Evolutionary conservation across 1,140 invertebrate species (phyloP), one percentile per base, ranked within the genome.

Genomic region (Dufourea novaeangliae): DNA sequence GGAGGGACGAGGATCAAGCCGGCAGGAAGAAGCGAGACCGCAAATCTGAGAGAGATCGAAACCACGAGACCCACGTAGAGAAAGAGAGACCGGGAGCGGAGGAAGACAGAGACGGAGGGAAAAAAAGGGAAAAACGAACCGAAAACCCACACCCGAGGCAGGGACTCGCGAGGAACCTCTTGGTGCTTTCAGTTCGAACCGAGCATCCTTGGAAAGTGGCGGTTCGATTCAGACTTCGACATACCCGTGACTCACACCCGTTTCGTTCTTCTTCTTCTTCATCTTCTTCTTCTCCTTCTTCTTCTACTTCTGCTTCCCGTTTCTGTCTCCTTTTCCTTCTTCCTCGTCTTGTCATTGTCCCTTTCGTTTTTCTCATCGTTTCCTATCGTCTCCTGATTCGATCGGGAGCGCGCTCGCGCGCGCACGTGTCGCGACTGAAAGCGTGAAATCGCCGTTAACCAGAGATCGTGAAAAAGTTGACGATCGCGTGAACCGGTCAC

Each of bases 181-280:
- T 86, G 86, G 79, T 79, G 83, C 72, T 82, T 76, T 92, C 91
- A 92, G 92, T 92, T 89, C 86, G 88, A 89, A 92, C 83, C 88
- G 84, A 85, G 83, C 89, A 91, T 92, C 92, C 91, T 92, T 91
- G 89, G 91, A 88, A 90, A 90, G 87, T 80, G 87, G 86, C 88
- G 88, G 88, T 88, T 90, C 88, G 88, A 82, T 83, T 82, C 46
- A 70, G 64, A 61, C 67, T 80, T 72, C 39, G 37, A 76, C 44
- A 63, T 57, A 25, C 27, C 32, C 63, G 81, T 77, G 71, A 63
- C 67, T 76, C 52, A 52, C 41, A 7, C 22, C 39, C 63, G 27
- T 37, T n/a, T n/a, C 68, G 34, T 44, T 70, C 3, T 20, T 37
- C 52, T 29, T 62, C 41, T 39, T 57, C 29, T 37, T 52, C 29